Evolutionary conservation across 1,140 invertebrate genomes (phyloP).

Genomic region (Micrasema longulum): DNA sequence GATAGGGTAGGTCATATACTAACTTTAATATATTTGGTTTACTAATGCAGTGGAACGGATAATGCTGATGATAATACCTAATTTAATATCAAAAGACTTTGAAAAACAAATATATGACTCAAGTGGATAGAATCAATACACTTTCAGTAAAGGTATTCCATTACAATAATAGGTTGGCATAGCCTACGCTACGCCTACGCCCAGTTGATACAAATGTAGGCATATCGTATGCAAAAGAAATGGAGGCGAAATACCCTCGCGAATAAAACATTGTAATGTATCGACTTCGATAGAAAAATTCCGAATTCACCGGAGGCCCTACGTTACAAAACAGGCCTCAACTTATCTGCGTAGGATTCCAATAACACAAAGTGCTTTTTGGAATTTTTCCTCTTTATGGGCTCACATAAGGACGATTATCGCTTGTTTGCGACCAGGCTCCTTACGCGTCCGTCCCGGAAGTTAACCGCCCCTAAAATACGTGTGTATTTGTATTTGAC

Average conservation of each 20-base stretch:
- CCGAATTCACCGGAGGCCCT: conserved; percentile 30
- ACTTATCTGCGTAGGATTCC: conserved; percentile 53
- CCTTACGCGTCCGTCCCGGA: conserved; percentile 27
- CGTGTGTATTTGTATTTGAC: conserved; percentile 43
- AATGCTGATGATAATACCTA: no score
- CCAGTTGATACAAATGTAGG: no score
- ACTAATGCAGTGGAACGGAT: no score
- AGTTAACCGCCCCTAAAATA: conserved; percentile 45
- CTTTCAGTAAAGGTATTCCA: no score
- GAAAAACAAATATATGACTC: no score
- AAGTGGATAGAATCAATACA: no score
- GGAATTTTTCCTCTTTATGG: conserved; percentile 49
- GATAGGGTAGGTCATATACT: no score
- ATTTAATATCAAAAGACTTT: no score
- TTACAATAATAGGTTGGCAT: no score
- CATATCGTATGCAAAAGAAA: no score
- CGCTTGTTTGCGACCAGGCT: conserved; percentile 44
- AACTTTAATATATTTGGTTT: no score
- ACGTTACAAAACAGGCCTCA: conserved; percentile 44
- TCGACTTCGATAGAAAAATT: conserved; percentile 16
- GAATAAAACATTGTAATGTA: conserved; percentile 34
- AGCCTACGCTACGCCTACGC: no score
- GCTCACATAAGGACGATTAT: conserved; percentile 48
- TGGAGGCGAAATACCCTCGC: not conserved
- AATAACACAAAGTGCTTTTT: conserved; percentile 55